phyloP scores from a whole-genome alignment of 2,113 vertebrate genomes.

The Hemibagrus wyckioides region DNA sequence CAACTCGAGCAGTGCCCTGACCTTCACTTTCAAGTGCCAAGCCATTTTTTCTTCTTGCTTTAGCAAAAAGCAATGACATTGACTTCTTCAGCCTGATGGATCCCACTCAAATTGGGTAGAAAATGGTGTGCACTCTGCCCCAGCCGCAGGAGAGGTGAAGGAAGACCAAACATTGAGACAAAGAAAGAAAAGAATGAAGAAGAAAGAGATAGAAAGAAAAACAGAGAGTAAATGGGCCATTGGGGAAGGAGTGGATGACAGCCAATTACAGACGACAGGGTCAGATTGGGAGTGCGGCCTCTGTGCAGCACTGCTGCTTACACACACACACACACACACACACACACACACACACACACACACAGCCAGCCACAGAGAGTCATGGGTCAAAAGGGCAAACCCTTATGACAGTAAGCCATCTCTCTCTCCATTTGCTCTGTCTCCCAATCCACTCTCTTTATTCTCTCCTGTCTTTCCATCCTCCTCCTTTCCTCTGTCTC shows the following conservation, averaged over 20 bases:
- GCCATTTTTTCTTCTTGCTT: slow-evolving; percentile 39
- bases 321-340: slow-evolving; percentile 37
- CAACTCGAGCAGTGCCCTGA: slow-evolving; percentile 58
- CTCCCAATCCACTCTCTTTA: background rate
- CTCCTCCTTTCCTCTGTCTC: background rate
- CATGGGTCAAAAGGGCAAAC: slow-evolving; percentile 6
- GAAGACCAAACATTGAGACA: slow-evolving; percentile 11
- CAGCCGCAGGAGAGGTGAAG: slow-evolving; percentile 29
- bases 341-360: slow-evolving; percentile 42
- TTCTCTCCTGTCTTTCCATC: background rate
- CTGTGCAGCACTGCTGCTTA: slow-evolving; percentile 52
- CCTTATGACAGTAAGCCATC: background rate
- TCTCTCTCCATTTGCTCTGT: background rate
- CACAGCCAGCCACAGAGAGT: slow-evolving; percentile 33
- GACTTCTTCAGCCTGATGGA: slow-evolving; percentile 39
- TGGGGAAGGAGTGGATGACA: slow-evolving; percentile 60
- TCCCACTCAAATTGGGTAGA: slow-evolving; percentile 52
- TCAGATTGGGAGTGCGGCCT: slow-evolving; percentile 56
- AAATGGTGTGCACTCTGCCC: slow-evolving; percentile 42
- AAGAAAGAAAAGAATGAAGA: slow-evolving; percentile 4
- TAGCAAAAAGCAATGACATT: slow-evolving; percentile 40
- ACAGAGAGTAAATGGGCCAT: slow-evolving; percentile 46
- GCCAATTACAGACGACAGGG: slow-evolving; percentile 66
- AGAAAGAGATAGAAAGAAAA: slow-evolving; percentile 28
- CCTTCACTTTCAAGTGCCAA: slow-evolving; percentile 51